Base-by-base conservation (phyloP, 1,140 invertebrate species). In the Pemphigus obesinymphae region DNA sequence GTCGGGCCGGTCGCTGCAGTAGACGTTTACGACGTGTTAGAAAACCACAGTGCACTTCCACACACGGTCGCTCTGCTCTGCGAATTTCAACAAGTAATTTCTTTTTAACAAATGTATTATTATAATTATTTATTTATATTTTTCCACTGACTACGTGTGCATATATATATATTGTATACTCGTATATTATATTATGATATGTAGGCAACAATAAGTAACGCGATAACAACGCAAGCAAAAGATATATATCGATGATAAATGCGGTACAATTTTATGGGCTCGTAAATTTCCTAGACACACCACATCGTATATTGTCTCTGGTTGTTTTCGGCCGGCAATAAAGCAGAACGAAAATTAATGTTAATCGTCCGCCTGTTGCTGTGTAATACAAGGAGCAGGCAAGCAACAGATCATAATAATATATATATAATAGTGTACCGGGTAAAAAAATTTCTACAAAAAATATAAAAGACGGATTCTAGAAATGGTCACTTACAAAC, bases 161-260 rank as follows among this genome's bases (percentile, higher is more conserved):
- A n/a, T n/a, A n/a, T n/a, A n/a, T n/a, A n/a, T n/a, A n/a, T n/a
- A n/a, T n/a, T n/a, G n/a, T n/a, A n/a, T n/a, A n/a, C n/a, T n/a
- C 23, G 43, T 45, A 45, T 45, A 45, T n/a, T n/a, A n/a, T n/a
- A n/a, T n/a, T n/a, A n/a, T n/a, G n/a, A n/a, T n/a, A n/a, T n/a
- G n/a, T n/a, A n/a, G n/a, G n/a, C 68, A 70, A 70, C 66, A 70
- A 70, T 70, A 70, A 70, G 34, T 70, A 70, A 70, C 37, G 68
- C 68, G 68, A 23, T 70, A 70, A 70, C 68, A 70, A 70, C 68
- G 40, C 23, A 1, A 13, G 10, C 40, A 45, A 10, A 6, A 8
- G 13, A 26, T 45, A 29, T 23, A 26, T 15, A 26, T 70, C 15
- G 37, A 70, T 29, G 68, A 45, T 70, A 70, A 70, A 70, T 29